phyloP scores from a whole-genome alignment of 2,797 vertebrate genomes.

The Pitangus sulphuratus region DNA sequence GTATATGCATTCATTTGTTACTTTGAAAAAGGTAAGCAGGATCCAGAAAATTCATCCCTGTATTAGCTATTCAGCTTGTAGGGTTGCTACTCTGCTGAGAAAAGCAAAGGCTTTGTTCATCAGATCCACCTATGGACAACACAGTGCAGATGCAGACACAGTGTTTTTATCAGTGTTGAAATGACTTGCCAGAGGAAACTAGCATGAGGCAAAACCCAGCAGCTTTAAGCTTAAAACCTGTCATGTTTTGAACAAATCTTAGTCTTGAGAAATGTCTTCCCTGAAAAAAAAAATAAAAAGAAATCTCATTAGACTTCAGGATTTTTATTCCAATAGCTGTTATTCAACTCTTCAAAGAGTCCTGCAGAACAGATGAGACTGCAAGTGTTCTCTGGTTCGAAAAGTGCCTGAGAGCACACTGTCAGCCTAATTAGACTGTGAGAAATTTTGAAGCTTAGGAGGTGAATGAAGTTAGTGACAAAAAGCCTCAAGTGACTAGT shows the following conservation, averaged over 20 bases:
- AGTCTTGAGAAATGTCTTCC: neutral
- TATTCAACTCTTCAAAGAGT: neutral
- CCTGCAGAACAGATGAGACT: conserved; percentile 2
- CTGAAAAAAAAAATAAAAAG: neutral
- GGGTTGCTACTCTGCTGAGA: neutral
- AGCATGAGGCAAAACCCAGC: neutral
- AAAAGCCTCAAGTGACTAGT: neutral
- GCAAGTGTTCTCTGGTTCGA: neutral
- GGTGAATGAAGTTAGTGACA: neutral
- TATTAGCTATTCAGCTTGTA: neutral
- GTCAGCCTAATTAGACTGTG: neutral
- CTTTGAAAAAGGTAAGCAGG: neutral
- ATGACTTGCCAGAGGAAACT: neutral
- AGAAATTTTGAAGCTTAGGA: neutral
- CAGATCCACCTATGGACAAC: neutral
- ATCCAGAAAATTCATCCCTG: neutral
- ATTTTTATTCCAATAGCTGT: neutral
- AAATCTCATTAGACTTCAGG: neutral
- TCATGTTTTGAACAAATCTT: neutral
- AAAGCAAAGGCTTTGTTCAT: neutral
- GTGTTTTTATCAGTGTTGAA: neutral
- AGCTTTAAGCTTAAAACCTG: neutral
- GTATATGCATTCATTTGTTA: neutral
- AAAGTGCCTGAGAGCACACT: neutral
- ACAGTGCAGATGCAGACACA: neutral